These are phyloP conservation scores for Aethina tumida DNA, from an alignment of 1,140 invertebrate species.

Conservation along the genomic window DNA sequence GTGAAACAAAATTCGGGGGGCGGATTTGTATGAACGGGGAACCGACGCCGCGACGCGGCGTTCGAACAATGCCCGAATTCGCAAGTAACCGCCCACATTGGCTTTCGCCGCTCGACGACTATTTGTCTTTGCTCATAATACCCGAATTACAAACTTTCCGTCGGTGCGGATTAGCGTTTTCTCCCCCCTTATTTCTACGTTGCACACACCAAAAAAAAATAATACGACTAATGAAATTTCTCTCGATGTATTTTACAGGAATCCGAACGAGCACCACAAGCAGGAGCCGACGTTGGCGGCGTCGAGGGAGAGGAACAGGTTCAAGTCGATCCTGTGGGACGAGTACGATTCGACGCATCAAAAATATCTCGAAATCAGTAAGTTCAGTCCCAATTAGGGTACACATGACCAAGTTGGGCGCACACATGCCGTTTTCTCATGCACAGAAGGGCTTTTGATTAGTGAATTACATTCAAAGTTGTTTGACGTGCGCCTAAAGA, in stretches of 20 bases:
- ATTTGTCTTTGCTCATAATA: conserved; percentile 10
- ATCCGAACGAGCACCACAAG: conserved; percentile 76
- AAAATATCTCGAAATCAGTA: conserved; percentile 88
- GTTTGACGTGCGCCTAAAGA: too few relatives aligned
- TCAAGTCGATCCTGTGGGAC: conserved; percentile 77
- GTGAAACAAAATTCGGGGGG: too few relatives aligned
- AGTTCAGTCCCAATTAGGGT: conserved; percentile 39
- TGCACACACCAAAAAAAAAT: too few relatives aligned
- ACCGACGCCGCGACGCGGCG: conserved; percentile 15
- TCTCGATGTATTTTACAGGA: conserved; percentile 46
- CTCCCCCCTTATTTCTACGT: too few relatives aligned
- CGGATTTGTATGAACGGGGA: conserved; percentile 19
- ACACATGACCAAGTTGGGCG: too few relatives aligned
- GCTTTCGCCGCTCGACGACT: conserved; percentile 7
- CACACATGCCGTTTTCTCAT: too few relatives aligned
- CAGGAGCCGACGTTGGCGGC: conserved; percentile 61
- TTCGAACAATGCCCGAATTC: conserved; percentile 22
- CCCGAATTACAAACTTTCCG: conserved; percentile 10
- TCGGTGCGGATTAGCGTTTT: too few relatives aligned
- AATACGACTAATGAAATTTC: conserved; percentile 7
- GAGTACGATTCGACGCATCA: conserved; percentile 83
- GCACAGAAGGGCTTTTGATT: too few relatives aligned
- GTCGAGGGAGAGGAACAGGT: conserved; percentile 72
- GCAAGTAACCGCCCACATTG: conserved; percentile 8
- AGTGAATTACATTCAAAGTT: too few relatives aligned